These are phyloP conservation scores for Rafetus swinhoei DNA, from an alignment of 2,113 vertebrate species.

Conservation along the genomic window DNA sequence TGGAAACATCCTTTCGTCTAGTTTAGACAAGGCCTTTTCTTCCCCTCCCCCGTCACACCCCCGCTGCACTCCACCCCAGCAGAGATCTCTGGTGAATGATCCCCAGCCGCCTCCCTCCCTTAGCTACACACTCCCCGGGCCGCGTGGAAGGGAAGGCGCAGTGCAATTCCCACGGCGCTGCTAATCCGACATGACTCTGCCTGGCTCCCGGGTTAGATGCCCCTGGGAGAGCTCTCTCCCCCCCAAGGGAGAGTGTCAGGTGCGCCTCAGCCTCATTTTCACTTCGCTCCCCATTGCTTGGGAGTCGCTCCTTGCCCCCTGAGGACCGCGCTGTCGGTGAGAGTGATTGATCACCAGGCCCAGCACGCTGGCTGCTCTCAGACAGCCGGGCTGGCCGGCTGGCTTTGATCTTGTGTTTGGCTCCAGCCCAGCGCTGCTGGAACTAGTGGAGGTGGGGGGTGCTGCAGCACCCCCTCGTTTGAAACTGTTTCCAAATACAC, in stretches of 20 bases:
- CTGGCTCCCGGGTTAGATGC: background rate
- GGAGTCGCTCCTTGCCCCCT: background rate
- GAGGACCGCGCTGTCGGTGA: background rate
- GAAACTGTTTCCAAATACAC: no score
- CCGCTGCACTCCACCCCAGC: background rate
- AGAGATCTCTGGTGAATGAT: background rate
- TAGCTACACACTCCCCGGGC: background rate
- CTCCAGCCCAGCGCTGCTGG: no score
- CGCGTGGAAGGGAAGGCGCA: background rate
- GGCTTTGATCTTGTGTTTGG: fast-evolving
- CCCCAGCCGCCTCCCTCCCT: background rate
- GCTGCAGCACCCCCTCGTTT: no score
- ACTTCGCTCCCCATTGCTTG: background rate
- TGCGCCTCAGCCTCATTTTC: background rate
- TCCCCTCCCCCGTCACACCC: no score
- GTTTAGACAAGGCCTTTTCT: background rate
- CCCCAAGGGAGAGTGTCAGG: background rate
- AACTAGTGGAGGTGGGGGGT: no score
- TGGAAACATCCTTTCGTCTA: background rate
- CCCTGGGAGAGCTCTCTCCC: background rate
- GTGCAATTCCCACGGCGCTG: background rate
- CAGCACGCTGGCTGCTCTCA: background rate
- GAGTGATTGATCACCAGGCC: background rate
- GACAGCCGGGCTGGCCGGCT: fast-evolving
- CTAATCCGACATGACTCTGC: no score